A percentile compares a stretch with the other conserved stretches of the same genome.
phyloP scores from a whole-genome alignment of 2,113 vertebrate genomes.

The Leptocoma aspasia region DNA sequence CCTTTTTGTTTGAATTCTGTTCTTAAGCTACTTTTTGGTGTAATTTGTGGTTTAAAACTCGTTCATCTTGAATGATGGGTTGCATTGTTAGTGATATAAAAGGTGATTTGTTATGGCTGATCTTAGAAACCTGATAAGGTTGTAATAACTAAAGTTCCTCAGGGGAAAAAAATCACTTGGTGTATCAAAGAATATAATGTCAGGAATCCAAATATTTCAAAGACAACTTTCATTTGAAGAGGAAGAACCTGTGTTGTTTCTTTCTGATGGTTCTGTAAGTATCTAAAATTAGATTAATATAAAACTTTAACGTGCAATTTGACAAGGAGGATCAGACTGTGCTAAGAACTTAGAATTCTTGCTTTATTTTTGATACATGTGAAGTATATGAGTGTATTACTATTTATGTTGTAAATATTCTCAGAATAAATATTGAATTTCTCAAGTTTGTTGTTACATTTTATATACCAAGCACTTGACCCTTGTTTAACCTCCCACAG shows the following conservation, averaged over 20 bases:
- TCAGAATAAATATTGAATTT: slow-evolving; percentile 17
- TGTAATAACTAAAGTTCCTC: background rate
- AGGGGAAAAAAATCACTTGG: background rate
- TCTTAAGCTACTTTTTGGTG: background rate
- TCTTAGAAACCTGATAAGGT: background rate
- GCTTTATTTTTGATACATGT: background rate
- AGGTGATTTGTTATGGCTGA: background rate
- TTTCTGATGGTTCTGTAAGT: background rate
- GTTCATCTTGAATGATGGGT: background rate
- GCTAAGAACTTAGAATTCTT: background rate
- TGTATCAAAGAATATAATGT: background rate
- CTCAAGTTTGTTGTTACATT: background rate
- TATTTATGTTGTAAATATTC: background rate
- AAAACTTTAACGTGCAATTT: background rate
- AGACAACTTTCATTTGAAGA: background rate
- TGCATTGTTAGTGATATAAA: background rate
- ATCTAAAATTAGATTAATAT: background rate
- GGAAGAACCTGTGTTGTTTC: background rate
- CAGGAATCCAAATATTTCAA: background rate
- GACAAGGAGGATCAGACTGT: background rate
- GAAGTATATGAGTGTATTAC: background rate
- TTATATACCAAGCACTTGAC: background rate
- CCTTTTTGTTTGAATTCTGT: background rate
- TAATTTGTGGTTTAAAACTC: background rate
- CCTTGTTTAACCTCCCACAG: background rate